Percentiles rank a stretch among this genome's conserved stretches.
Evolutionary conservation across 2,888 invertebrate genomes (phyloP).

Genomic region (Zygothrica quintamaculata): DNA sequence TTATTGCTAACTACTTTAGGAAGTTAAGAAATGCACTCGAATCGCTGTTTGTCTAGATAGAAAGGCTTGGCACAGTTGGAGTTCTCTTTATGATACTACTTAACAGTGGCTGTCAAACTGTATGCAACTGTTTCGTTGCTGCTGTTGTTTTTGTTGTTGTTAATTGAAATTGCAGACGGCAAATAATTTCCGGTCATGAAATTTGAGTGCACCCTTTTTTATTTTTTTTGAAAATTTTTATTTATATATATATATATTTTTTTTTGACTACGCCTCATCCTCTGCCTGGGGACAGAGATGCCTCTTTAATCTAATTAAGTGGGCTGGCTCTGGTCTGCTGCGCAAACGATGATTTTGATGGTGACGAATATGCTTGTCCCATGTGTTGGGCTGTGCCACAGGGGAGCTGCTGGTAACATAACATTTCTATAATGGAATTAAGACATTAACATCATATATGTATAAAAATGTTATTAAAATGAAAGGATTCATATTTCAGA

Average conservation of each 20-base stretch:
- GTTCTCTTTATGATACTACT: no score
- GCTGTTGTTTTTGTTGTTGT: conserved; percentile 21
- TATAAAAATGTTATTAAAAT: no score
- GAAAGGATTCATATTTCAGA: no score
- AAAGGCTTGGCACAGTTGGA: conserved; percentile 24
- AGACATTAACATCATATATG: no score
- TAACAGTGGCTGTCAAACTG: conserved; percentile 40
- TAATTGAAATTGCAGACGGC: conserved; percentile 74
- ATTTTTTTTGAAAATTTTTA: no score
- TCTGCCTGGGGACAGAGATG: conserved; percentile 31
- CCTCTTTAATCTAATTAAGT: conserved; percentile 73
- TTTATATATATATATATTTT: no score
- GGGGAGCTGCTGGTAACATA: background rate
- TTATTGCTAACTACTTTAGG: conserved; percentile 29
- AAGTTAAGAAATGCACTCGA: conserved; percentile 43
- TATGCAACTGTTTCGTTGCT: conserved; percentile 28
- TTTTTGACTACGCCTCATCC: background rate
- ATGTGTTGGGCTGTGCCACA: background rate
- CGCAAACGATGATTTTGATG: conserved; percentile 3
- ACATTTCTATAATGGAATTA: conserved; percentile 8
- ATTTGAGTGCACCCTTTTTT: conserved; percentile 72
- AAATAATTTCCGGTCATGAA: conserved; percentile 75
- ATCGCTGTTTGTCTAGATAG: conserved; percentile 4
- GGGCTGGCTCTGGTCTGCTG: conserved; percentile 19
- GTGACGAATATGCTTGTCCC: conserved; percentile 25